These are phyloP conservation scores for Panzeria rudis DNA, from an alignment of 2,888 invertebrate species.

Conservation along the genomic window DNA sequence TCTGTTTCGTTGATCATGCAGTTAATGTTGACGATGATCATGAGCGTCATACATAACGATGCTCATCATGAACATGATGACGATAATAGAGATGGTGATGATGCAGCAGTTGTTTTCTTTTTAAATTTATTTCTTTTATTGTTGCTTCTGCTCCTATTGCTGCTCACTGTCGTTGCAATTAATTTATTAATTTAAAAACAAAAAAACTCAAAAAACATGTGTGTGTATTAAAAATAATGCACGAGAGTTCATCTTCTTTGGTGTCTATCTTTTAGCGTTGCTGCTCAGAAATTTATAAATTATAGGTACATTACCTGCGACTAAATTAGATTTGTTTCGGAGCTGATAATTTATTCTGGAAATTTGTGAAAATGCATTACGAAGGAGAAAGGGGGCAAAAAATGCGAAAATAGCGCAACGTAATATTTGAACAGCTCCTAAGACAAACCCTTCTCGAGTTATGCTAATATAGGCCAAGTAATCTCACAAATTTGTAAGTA, in stretches of 20 bases:
- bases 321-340: no score
- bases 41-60: slow-evolving; percentile 37
- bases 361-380: no score
- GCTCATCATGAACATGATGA: slow-evolving; percentile 33
- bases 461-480: no score
- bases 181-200: slow-evolving; percentile 71
- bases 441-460: no score
- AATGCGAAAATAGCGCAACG: no score
- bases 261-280: slow-evolving; percentile 31
- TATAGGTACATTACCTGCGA: no score
- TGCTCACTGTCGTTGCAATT: slow-evolving; percentile 65
- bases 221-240: slow-evolving; percentile 59
- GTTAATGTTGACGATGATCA: slow-evolving; percentile 28
- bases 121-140: slow-evolving; percentile 43
- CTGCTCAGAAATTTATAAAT: no score
- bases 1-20: slow-evolving; percentile 33
- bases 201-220: slow-evolving; percentile 29
- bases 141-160: slow-evolving; percentile 39
- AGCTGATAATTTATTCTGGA: no score
- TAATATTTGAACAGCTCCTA: no score
- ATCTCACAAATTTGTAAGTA: no score
- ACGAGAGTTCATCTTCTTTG: slow-evolving; percentile 67
- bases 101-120: slow-evolving; percentile 57
- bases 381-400: no score
- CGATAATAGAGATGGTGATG: slow-evolving; percentile 39